These are phyloP conservation scores for Epinephelus cyanopodus DNA, from an alignment of 2,113 vertebrate genomes.

Conservation along the genomic window DNA sequence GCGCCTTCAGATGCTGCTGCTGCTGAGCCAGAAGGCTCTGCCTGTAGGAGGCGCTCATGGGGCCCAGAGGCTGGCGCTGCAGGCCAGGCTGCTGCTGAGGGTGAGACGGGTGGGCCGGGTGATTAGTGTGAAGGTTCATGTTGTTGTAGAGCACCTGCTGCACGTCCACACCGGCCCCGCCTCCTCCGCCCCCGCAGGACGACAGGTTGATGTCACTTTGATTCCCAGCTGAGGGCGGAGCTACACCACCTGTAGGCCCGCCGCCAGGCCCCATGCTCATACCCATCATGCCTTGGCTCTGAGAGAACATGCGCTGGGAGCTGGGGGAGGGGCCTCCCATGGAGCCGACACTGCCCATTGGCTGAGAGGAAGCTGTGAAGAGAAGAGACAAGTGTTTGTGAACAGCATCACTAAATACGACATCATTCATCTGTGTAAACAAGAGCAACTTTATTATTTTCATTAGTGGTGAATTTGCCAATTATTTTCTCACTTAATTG, in stretches of 20 bases:
- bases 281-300: slow-evolving; percentile 90
- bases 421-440: background rate
- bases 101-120: slow-evolving; percentile 63
- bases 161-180: slow-evolving; percentile 85
- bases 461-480: no score
- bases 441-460: no score
- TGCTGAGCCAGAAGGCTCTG: slow-evolving; percentile 89
- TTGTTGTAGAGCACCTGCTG: slow-evolving; percentile 89
- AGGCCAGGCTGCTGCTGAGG: slow-evolving; percentile 77
- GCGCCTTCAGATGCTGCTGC: slow-evolving; percentile 85
- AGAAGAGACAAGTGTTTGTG: background rate
- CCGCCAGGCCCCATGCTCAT: slow-evolving; percentile 87
- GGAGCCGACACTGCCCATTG: slow-evolving; percentile 87
- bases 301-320: slow-evolving; percentile 92
- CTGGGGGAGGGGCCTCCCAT: slow-evolving; percentile 87
- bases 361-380: slow-evolving; percentile 88
- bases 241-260: slow-evolving; percentile 79
- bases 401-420: background rate
- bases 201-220: slow-evolving; percentile 89
- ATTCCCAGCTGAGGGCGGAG: slow-evolving; percentile 79
- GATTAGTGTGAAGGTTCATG: slow-evolving; percentile 85
- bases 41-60: slow-evolving; percentile 87
- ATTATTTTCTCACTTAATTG: no score
- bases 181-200: slow-evolving; percentile 85
- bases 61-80: slow-evolving; percentile 86